Evolutionary conservation across 2,888 invertebrate genomes (phyloP), one percentile per base, ranked within the genome.

Genomic region (Calliphora vomitoria): DNA sequence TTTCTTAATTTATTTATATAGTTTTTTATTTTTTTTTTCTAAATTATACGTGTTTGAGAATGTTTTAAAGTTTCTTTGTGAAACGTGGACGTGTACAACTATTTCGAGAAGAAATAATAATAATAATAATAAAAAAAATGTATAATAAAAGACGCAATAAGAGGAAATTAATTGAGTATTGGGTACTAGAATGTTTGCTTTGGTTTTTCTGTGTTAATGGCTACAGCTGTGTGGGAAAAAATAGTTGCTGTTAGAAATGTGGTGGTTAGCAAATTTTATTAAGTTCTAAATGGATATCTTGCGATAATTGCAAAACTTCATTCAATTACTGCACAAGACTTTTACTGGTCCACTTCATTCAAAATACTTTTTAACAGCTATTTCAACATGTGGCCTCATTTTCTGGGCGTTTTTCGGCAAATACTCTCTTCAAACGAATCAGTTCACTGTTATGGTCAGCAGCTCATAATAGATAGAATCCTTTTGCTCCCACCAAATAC

Each of bases 1-100:
- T 15, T 72, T 72, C 20, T 55, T 18, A 55, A 55, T 75, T 47
- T 44, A 53, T 75, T 35, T 75, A 41, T 44, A 10, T 31, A 31
- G 3, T 31, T 60, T 41, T 35, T 74, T 18, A 18, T 74, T 18
- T 55, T 20, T 62, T 38, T 62, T 44, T 44, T 75, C 47, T 8
- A 20, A 60, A n/a, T 44, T 75, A 60, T 41, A 60, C 47, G 20
- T 60, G 31, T 75, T 75, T 44, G 41, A 13, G 31, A 53, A 31
- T 60, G 4, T 75, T 62, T 55, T 11, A 35, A 50, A 50, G 38
- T 55, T 55, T 35, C 55, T 74, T 35, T 20, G 74, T 50, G 55
- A 74, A 55, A 55, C 31, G 53, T 35, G 38, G 18, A 58, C 62
- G 62, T 31, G 60, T 31, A 60, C 15, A 31, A 31, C 60, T 60